Conservation (phyloP, 2,797 vertebrate genomes). For the Fratercula arctica region DNA sequence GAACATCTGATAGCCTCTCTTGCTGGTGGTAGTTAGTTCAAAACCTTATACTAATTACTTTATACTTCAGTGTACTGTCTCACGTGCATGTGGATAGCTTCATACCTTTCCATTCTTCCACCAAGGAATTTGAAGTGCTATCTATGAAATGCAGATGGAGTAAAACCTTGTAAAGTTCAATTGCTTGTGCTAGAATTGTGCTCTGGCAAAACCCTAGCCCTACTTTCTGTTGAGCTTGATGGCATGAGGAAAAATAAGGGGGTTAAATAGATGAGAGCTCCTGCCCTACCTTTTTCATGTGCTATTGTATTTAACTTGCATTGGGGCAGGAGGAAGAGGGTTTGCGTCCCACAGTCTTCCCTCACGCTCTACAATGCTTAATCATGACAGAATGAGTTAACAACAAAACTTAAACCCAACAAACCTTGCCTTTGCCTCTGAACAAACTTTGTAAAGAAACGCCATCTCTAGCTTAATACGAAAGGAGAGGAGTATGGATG, state of each 20-base stretch:
- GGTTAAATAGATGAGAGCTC: not conserved
- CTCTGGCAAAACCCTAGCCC: not conserved
- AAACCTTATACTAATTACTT: not conserved
- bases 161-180: not conserved
- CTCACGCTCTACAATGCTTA: not conserved
- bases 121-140: not conserved
- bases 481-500: not conserved
- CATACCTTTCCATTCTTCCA: not conserved
- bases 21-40: not conserved
- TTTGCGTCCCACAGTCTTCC: not conserved
- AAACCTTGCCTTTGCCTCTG: not conserved
- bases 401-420: not conserved
- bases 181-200: not conserved
- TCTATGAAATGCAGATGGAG: not conserved
- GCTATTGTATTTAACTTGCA: not conserved
- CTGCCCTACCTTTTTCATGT: not conserved
- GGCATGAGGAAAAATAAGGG: not conserved
- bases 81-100: not conserved
- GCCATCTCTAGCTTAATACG: fast-evolving
- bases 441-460: not conserved
- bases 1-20: not conserved
- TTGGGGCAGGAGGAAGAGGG: not conserved
- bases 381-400: not conserved
- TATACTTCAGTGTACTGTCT: not conserved
- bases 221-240: not conserved